A percentile compares a stretch with the other conserved stretches of the same genome.
phyloP scores from a whole-genome alignment of 2,797 vertebrate genomes.

The Manis crassicaudata region DNA sequence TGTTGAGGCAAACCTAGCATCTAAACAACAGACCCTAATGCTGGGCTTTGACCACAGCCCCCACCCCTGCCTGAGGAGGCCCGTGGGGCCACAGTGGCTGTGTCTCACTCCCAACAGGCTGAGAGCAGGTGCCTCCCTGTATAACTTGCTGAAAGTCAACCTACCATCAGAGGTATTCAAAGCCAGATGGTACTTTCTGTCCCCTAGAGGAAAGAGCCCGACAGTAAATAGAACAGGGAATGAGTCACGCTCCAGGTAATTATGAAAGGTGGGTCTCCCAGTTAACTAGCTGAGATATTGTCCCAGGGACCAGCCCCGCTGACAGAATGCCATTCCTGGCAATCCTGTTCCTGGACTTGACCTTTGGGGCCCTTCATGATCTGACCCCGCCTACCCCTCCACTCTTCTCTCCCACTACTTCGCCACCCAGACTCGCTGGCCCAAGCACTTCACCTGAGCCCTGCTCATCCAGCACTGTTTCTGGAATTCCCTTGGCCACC shows the following conservation, averaged over 20 bases:
- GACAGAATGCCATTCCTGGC: not conserved
- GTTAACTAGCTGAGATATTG: not conserved
- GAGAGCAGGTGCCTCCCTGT: not conserved
- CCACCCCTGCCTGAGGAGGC: not conserved
- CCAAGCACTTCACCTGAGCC: rapidly evolving
- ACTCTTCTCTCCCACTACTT: not conserved
- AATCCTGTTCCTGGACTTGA: not conserved
- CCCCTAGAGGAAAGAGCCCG: not conserved
- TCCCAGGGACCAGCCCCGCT: not conserved
- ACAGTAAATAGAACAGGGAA: not conserved
- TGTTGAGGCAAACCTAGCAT: not conserved
- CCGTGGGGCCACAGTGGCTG: not conserved
- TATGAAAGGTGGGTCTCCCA: not conserved
- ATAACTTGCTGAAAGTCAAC: not conserved
- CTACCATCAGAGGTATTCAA: not conserved
- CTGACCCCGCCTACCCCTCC: not conserved
- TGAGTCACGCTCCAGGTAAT: conserved; percentile 17
- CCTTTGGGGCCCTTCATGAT: not conserved
- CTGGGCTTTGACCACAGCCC: not conserved
- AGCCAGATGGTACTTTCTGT: rapidly evolving
- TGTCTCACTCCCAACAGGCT: not conserved
- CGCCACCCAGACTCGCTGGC: not conserved
- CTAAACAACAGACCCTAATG: not conserved
- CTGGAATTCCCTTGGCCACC: not conserved
- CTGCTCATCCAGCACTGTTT: not conserved